Conservation (phyloP, 2,888 invertebrate species). For the Apantesis nais region DNA sequence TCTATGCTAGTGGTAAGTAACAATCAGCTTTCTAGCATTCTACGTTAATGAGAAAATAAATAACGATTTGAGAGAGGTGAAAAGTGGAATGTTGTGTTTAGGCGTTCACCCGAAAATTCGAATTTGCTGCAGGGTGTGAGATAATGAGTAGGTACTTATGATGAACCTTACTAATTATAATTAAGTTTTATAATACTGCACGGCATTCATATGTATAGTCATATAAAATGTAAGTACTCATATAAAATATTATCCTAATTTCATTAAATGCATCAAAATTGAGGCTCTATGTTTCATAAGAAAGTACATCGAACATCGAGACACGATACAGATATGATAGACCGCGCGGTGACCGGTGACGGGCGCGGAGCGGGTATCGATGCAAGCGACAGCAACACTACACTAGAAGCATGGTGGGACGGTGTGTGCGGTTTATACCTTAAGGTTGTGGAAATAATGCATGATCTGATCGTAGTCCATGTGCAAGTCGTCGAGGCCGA, state of each 20-base stretch:
- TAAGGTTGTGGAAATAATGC: constrained; percentile 99
- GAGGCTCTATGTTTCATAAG: constrained; percentile 82
- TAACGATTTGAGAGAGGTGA: constrained; percentile 62
- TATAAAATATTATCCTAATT: constrained; percentile 79
- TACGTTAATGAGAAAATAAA: constrained; percentile 67
- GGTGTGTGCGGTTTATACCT: constrained; percentile 87
- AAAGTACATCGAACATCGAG: constrained; percentile 72
- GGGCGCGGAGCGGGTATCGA: constrained; percentile 53
- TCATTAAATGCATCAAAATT: constrained; percentile 82
- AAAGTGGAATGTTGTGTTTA: constrained; percentile 61
- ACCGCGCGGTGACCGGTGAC: constrained; percentile 56
- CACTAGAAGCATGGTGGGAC: constrained; percentile 79
- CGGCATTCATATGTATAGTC: constrained; percentile 72
- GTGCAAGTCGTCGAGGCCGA: constrained; percentile 93
- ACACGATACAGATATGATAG: constrained; percentile 61
- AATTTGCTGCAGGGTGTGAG: constrained; percentile 60
- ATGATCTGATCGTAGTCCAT: constrained; percentile 99
- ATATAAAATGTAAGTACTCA: constrained; percentile 77
- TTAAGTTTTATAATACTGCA: constrained; percentile 75
- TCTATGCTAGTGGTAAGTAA: constrained; percentile 74
- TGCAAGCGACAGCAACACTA: constrained; percentile 80
- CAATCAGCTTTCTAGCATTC: constrained; percentile 64
- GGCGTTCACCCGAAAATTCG: constrained; percentile 56
- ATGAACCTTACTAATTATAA: constrained; percentile 60
- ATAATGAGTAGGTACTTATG: constrained; percentile 56